phyloP scores from a whole-genome alignment of 2,113 vertebrate species.

The Gymnobelideus leadbeateri region DNA sequence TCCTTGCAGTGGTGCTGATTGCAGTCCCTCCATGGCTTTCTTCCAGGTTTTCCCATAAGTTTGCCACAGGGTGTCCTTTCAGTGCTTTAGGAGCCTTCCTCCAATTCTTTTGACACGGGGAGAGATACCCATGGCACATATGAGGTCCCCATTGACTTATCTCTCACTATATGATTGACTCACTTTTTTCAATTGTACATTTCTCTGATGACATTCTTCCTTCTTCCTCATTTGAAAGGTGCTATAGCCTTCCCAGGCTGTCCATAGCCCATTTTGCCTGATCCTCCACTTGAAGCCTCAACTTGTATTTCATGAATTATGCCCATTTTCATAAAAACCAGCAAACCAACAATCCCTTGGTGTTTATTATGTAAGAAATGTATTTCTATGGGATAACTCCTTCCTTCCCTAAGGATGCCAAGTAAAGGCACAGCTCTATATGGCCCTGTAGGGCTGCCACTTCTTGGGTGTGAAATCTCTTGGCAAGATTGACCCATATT shows the following conservation, averaged over 20 bases:
- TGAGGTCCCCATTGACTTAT: not conserved
- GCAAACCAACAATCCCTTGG: not conserved
- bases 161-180: not conserved
- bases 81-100: not conserved
- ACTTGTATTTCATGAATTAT: not conserved
- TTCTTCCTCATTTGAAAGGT: not conserved
- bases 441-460: not conserved
- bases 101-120: not conserved
- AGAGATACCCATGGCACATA: not conserved
- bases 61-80: not conserved
- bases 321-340: not conserved
- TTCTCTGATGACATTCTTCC: not conserved
- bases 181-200: not conserved
- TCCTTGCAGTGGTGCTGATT: not conserved
- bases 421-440: not conserved
- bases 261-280: not conserved
- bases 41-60: not conserved
- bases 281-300: not conserved
- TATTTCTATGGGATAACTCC: too few relatives aligned
- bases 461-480: not conserved
- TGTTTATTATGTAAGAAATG: not conserved
- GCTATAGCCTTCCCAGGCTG: not conserved
- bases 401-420: not conserved
- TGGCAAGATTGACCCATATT: not conserved
- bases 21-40: not conserved